Base-by-base conservation (phyloP, 2,797 vertebrate genomes). In the Oryzias sinensis region DNA sequence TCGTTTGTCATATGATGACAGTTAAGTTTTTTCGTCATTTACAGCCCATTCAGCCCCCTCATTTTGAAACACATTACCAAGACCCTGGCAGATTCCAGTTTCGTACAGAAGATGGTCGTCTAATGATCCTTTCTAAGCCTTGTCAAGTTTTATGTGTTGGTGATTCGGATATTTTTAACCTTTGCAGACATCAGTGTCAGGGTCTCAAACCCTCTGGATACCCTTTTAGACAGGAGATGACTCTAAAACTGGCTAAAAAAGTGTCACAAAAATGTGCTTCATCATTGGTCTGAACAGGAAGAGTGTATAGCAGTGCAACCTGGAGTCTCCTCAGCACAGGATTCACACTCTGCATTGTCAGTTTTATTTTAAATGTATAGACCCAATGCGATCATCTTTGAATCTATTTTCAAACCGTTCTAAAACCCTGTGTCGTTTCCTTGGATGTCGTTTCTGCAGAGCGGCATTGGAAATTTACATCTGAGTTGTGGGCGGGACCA, bases 141-240 rank as follows among this genome's bases (percentile, higher is more conserved):
- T 48, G 54, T 69, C 74, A 67, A 43, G 42, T 59, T 62, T 74
- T 85, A 84, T 84, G 53, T 70, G 82, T 85, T 84, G 63, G 83
- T 80, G 70, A 47, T 68, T 11, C 58, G 43, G 62, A 77, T 88
- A 82, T 85, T 86, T 84, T 83, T 84, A 83, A 77, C 75, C 67
- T 20, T 64, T 7, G 16, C 41, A 69, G 76, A 59, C 55, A 48
- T 76, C 64, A 43, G n/a, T 75, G 72, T 56, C 69, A 49, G 56
- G 43, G 55, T 74, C 58, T 49, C 53, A 69, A 52, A 47, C 14
- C 44, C 17, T 59, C 25, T 4, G 0, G 48, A 57, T 73, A 65
- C 54, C 43, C 53, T 22, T 49, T 60, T 49, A 51, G 48, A 62
- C 53, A 53, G 56, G 20, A 52, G 42, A 53, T 15, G 57, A 61